Base-by-base conservation (phyloP, 2,888 invertebrate genomes). In the Baccha elongata region DNA sequence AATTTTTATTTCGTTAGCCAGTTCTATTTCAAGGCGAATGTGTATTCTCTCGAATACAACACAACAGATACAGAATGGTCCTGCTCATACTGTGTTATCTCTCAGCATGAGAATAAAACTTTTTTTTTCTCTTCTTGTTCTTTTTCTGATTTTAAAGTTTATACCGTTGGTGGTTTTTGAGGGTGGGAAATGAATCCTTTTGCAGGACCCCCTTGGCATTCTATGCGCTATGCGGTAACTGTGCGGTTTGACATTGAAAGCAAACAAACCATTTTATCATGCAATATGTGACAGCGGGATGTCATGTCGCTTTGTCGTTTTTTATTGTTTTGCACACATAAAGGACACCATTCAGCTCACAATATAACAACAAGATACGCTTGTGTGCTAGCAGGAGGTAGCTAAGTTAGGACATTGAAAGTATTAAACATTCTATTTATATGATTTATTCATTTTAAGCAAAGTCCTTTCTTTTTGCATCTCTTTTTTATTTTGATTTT, bases 231-330 rank as follows among this genome's bases (percentile, higher is more conserved):
- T 80, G 79, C 79, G 79, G 74, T 80, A 80, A 62, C 69, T 75
- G 58, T 71, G 71, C 65, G 44, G 69, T 69, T 64, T 48, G 64
- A 69, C 69, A 75, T 81, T 75, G 71, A 65, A 75, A 52, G 75
- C 75, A 71, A 81, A 81, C 80, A 81, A 81, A 81, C 75, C 80
- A 81, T 75, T 81, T 81, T 81, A 75, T 75, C 75, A 81, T 75
- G 80, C 80, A 81, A 81, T 81, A 81, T 81, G 80, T 81, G 80
- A 81, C 80, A 81, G 80, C 80, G 80, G 80, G 80, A 75, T 71
- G 71, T 81, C 80, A 75, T 71, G 71, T 81, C 80, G 80, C 80
- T 81, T 81, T 81, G 80, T 81, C 80, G 75, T 81, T 81, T 81
- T 80, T 81, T 81, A 81, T 81, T 81, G 80, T 81, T 75, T 69